Evolutionary conservation across 37 sponge, comb jelly and placozoan genomes (phyloP), one percentile per base, ranked within the genome.

Genomic region (Oopsacas minuta): DNA sequence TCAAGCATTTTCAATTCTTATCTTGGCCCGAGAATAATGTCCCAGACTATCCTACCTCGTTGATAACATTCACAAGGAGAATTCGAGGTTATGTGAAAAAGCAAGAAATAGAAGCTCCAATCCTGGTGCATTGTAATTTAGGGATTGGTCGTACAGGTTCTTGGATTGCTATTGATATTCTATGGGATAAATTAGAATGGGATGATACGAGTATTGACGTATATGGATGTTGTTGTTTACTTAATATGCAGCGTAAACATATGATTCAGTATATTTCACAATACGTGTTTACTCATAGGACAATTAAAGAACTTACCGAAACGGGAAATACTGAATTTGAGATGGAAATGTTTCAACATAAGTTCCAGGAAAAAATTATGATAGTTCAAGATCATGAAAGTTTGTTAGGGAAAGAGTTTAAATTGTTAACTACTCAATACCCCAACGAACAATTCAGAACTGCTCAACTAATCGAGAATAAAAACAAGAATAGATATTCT

Each of bases 1-100:
- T 86, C 28, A 82, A 82, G 52, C 83, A 86, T 82, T 86, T 86
- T 83, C 87, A 86, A 37, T 86, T 82, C 83, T 82, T 82, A 35
- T 82, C 82, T 37, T 86, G 87, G 87, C 87, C 87, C 25, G 87
- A 86, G 20, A 61, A 61, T 61, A 23, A 10, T 34, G 22, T 61
- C 1, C 75, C 75, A 12, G 75, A 61, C 1, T 61, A 25, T 34
- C 75, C 75, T 32, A 61, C 75, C 7, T 61, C 75, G 22, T 5
- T 61, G 32, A 61, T 61, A 32, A 61, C 75, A 3, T 61, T 61
- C 75, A 61, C 75, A n/a, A 3, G 30, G 75, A 10, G 75, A n/a
- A 61, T 61, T 61, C 7, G 75, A 25, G 30, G 30, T 34, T 61
- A 61, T 34, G 75, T 61, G 3, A 61, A 61, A 12, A n/a, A 61